Conservation (phyloP, 2,797 vertebrate genomes). For the Enteromius viviparus region DNA sequence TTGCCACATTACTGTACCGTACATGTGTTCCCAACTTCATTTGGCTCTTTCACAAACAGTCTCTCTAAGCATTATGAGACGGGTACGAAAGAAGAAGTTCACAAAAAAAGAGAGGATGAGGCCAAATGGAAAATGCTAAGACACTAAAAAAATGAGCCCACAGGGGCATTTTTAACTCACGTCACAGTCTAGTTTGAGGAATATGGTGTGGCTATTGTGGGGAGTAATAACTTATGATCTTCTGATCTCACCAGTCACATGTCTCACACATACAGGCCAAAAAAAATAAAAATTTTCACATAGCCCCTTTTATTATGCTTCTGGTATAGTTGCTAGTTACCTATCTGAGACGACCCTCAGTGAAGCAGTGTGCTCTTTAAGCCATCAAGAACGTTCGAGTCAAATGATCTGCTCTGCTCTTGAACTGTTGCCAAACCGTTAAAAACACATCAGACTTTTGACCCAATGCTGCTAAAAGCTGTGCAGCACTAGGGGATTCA, state of each 20-base stretch:
- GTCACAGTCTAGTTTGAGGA: conserved; percentile 18
- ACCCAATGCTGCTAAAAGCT: conserved; percentile 40
- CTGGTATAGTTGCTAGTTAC: background rate
- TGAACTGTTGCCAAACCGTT: conserved; percentile 49
- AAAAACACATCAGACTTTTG: conserved; percentile 56
- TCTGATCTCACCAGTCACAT: background rate
- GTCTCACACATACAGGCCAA: background rate
- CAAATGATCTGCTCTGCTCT: conserved; percentile 47
- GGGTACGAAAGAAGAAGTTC: conserved; percentile 31
- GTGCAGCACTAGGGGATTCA: background rate
- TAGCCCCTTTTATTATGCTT: background rate
- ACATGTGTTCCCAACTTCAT: background rate
- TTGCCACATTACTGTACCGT: background rate
- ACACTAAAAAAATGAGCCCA: background rate
- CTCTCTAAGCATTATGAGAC: background rate
- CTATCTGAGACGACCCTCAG: background rate
- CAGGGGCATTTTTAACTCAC: conserved; percentile 4
- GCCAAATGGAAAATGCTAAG: conserved; percentile 32
- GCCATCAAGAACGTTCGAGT: conserved; percentile 19
- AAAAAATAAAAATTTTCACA: background rate
- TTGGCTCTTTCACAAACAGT: conserved; percentile 18
- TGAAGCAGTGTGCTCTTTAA: conserved; percentile 49
- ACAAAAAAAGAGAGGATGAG: conserved; percentile 11
- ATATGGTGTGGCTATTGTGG: background rate
- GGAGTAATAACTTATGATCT: background rate